A percentile compares a stretch with the other conserved stretches of the same genome.
phyloP scores from a whole-genome alignment of 2,113 vertebrate genomes.

The Pangasianodon hypophthalmus region DNA sequence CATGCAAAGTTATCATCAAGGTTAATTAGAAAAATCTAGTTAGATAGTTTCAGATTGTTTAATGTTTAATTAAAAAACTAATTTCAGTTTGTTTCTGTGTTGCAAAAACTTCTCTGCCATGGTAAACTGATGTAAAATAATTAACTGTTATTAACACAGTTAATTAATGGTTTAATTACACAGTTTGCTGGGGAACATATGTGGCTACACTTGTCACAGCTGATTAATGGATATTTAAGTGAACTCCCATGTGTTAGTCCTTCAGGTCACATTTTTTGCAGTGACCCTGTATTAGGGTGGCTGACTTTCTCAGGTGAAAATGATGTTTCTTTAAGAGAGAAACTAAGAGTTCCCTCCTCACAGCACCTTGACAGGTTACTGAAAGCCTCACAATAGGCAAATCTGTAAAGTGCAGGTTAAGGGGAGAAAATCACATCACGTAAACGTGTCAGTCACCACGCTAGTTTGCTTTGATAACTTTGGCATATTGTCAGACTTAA shows the following conservation, averaged over 20 bases:
- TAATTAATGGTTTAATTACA: not conserved
- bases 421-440: conserved; percentile 64
- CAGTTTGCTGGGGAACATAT: not conserved
- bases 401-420: conserved; percentile 63
- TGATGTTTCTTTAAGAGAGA: conserved; percentile 66
- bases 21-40: not conserved
- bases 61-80: not conserved
- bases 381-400: conserved; percentile 57
- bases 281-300: conserved; percentile 72
- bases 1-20: not conserved
- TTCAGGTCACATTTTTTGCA: conserved; percentile 71
- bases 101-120: not conserved
- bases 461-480: conserved; percentile 78
- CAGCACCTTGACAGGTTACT: conserved; percentile 56
- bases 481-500: conserved; percentile 78
- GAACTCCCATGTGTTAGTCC: conserved; percentile 65
- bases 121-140: not conserved
- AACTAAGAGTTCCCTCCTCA: conserved; percentile 48
- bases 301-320: conserved; percentile 68
- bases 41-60: not conserved
- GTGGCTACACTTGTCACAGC: conserved; percentile 47
- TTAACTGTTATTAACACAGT: not conserved
- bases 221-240: conserved; percentile 72
- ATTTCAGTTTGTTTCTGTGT: not conserved
- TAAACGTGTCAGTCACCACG: conserved; percentile 75